Percentiles rank a stretch among this genome's conserved stretches.
Evolutionary conservation across 2,797 vertebrate species (phyloP).

Genomic region (Cuculus canorus): DNA sequence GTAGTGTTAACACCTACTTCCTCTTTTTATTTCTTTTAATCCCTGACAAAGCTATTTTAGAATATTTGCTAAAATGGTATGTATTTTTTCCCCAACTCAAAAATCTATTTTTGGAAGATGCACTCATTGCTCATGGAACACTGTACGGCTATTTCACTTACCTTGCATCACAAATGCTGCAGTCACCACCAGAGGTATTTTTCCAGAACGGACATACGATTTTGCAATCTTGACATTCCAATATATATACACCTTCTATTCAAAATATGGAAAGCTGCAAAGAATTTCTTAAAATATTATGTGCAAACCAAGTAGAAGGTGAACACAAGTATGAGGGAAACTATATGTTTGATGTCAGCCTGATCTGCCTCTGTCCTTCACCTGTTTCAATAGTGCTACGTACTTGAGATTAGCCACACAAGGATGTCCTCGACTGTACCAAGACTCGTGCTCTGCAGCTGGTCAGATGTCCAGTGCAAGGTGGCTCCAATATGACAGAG

Average conservation of each 20-base stretch:
- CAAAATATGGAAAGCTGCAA: background rate
- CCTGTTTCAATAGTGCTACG: background rate
- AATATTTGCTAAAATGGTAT: conserved; percentile 2
- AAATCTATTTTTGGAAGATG: background rate
- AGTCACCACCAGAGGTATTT: background rate
- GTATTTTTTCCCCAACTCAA: background rate
- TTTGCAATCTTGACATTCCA: background rate
- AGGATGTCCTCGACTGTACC: background rate
- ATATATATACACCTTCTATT: background rate
- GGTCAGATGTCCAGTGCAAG: background rate
- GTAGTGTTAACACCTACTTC: background rate
- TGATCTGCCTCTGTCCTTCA: background rate
- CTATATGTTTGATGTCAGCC: background rate
- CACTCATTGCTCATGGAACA: background rate
- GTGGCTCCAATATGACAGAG: background rate
- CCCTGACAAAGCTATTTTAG: conserved; percentile 1
- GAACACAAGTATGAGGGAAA: background rate
- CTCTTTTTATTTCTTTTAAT: conserved; percentile 26
- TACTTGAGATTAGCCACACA: background rate
- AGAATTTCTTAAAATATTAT: background rate
- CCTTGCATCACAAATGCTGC: background rate
- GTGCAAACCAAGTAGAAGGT: background rate
- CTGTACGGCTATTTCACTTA: background rate
- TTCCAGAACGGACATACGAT: background rate
- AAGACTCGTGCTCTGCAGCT: background rate